These are phyloP conservation scores for Meandrusa payeni DNA, from an alignment of 2,888 invertebrate genomes.

Conservation along the genomic window DNA sequence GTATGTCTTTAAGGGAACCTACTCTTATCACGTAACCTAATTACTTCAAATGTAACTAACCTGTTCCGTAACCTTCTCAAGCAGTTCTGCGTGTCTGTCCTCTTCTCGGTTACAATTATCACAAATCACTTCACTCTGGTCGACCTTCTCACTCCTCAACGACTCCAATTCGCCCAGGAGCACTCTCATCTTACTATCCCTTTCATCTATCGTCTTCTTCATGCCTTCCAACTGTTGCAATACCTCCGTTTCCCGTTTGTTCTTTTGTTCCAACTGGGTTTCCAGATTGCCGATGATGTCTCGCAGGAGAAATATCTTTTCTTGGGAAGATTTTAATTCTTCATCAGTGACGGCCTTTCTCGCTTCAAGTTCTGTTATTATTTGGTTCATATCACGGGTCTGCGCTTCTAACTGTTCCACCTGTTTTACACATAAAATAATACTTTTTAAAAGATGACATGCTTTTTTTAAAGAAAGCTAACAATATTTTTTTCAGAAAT, in stretches of 20 bases:
- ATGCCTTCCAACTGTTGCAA: slow-evolving; percentile 81
- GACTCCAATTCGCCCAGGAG: slow-evolving; percentile 77
- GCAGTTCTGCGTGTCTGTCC: slow-evolving; percentile 45
- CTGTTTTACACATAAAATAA: slow-evolving; percentile 57
- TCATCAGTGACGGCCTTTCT: slow-evolving; percentile 84
- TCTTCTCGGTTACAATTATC: slow-evolving; percentile 51
- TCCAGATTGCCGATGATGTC: slow-evolving; percentile 91
- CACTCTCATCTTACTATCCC: slow-evolving; percentile 78
- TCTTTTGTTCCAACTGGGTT: slow-evolving; percentile 85
- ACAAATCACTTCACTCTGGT: slow-evolving; percentile 60
- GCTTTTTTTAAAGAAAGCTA: too few species aligned
- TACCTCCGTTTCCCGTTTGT: slow-evolving; percentile 81
- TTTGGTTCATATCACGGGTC: slow-evolving; percentile 84
- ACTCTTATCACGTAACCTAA: too few species aligned
- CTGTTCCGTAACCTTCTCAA: slow-evolving; percentile 62
- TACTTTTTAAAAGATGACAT: too few species aligned
- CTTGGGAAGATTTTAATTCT: slow-evolving; percentile 87
- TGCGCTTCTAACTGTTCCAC: slow-evolving; percentile 90
- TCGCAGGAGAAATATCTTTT: slow-evolving; percentile 86
- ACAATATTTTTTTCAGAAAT: too few species aligned
- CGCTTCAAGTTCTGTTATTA: slow-evolving; percentile 81
- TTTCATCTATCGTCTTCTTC: slow-evolving; percentile 76
- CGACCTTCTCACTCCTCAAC: slow-evolving; percentile 64
- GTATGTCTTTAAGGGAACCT: too few species aligned
- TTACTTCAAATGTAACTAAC: too few species aligned